Conservation (phyloP, 2,113 vertebrate genomes). For the Marcusenius ussheri region DNA sequence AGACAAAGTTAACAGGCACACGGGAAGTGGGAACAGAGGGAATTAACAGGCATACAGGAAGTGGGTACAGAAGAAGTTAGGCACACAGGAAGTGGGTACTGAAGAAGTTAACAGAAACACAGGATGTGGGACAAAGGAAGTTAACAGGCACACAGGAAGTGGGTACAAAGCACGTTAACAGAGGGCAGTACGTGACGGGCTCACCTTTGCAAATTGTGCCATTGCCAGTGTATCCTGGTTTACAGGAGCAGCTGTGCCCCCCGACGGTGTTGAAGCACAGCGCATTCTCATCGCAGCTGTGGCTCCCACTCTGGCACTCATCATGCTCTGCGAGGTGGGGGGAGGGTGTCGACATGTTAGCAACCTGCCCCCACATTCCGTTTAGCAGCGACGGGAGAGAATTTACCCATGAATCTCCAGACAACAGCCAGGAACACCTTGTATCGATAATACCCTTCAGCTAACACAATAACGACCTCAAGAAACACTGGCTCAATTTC, state of each 20-base stretch:
- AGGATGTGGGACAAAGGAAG: background rate
- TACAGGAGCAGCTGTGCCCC: conserved; percentile 93
- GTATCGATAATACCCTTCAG: background rate
- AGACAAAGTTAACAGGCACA: background rate
- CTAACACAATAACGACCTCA: background rate
- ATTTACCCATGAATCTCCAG: background rate
- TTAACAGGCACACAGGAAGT: background rate
- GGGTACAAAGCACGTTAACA: background rate
- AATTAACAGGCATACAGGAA: background rate
- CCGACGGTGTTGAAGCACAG: conserved; percentile 95
- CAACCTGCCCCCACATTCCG: background rate
- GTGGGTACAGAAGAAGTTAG: background rate
- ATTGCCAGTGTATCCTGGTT: conserved; percentile 88
- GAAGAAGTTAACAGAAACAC: background rate
- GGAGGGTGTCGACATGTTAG: background rate
- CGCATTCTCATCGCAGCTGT: conserved; percentile 90
- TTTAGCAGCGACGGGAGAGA: background rate
- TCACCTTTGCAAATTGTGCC: conserved; percentile 91
- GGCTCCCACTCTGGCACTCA: conserved; percentile 84
- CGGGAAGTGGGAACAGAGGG: background rate
- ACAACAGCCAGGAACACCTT: background rate
- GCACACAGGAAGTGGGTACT: background rate
- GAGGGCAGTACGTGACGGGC: background rate
- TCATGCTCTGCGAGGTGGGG: conserved; percentile 77
- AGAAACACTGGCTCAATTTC: background rate